A percentile compares a stretch with the other conserved stretches of the same genome.
These are phyloP conservation scores for Acanthisitta chloris DNA, from an alignment of 2,113 vertebrate genomes.

Conservation along the genomic window DNA sequence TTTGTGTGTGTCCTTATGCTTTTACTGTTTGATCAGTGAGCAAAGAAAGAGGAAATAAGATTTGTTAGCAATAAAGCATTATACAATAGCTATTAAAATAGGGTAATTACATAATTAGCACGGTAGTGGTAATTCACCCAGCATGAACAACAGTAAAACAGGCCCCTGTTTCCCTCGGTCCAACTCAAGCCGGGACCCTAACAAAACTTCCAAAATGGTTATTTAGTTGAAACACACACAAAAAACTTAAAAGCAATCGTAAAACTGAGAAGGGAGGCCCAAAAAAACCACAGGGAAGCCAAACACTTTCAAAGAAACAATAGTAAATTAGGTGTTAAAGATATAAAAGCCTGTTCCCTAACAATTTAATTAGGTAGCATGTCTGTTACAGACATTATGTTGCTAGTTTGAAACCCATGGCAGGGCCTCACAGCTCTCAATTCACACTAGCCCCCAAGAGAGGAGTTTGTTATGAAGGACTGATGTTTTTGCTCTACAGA, in stretches of 20 bases:
- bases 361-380: constrained; percentile 74
- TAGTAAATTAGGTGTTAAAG: constrained; percentile 80
- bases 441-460: constrained; percentile 48
- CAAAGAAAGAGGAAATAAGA: constrained; percentile 45
- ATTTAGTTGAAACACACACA: constrained; percentile 53
- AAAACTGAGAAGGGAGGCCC: constrained; percentile 71
- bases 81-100: constrained; percentile 60
- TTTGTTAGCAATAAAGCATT: constrained; percentile 60
- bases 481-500: constrained; percentile 54
- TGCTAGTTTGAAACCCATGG: constrained; percentile 68
- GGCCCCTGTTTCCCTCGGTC: constrained; percentile 10
- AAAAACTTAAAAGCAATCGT: constrained; percentile 65
- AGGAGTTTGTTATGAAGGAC: constrained; percentile 63
- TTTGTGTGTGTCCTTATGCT: constrained; percentile 19
- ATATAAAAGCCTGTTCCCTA: constrained; percentile 74
- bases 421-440: constrained; percentile 65
- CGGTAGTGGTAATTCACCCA: constrained; percentile 39
- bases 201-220: constrained; percentile 61
- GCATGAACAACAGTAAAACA: constrained; percentile 61
- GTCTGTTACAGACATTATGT: constrained; percentile 76
- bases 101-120: constrained; percentile 68
- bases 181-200: constrained; percentile 9
- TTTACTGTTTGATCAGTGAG: neutral
- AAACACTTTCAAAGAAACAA: constrained; percentile 77
- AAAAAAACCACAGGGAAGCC: constrained; percentile 72